Conservation (phyloP, 2,113 vertebrate genomes). For the Salvelinus fontinalis region DNA sequence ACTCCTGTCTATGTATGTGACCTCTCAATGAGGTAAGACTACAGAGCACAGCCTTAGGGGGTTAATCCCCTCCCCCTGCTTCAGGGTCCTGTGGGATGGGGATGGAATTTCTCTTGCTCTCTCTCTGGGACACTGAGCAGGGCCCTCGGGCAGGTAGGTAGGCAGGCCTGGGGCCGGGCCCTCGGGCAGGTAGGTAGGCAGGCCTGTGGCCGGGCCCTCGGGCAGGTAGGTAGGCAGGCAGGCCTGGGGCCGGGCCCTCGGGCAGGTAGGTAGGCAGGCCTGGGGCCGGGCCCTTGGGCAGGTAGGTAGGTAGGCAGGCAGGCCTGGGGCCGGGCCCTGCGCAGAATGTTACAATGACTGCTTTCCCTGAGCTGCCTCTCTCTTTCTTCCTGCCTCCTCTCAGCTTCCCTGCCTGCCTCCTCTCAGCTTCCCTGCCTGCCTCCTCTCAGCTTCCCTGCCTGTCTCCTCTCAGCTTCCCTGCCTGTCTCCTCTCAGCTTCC, state of each 20-base stretch:
- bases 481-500: no score
- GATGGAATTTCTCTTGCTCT: no score
- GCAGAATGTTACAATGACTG: no score
- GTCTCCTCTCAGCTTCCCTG: no score
- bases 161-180: neutral
- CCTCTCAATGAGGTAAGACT: neutral
- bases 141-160: no score
- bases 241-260: neutral
- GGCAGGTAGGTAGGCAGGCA: neutral
- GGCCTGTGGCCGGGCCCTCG: neutral
- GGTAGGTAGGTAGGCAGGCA: no score
- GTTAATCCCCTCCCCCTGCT: conserved; percentile 20
- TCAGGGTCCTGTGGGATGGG: neutral
- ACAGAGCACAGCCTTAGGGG: neutral
- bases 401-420: no score
- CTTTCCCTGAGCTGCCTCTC: neutral
- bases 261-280: neutral
- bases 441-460: no score
- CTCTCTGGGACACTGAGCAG: neutral
- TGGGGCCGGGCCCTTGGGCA: neutral
- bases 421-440: neutral
- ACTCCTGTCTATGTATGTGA: neutral
- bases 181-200: neutral
- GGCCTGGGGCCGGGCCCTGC: neutral
- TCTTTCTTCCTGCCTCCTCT: neutral